Base-by-base conservation (phyloP, 1,140 invertebrate species). In the Stegodyphus mimosarum region DNA sequence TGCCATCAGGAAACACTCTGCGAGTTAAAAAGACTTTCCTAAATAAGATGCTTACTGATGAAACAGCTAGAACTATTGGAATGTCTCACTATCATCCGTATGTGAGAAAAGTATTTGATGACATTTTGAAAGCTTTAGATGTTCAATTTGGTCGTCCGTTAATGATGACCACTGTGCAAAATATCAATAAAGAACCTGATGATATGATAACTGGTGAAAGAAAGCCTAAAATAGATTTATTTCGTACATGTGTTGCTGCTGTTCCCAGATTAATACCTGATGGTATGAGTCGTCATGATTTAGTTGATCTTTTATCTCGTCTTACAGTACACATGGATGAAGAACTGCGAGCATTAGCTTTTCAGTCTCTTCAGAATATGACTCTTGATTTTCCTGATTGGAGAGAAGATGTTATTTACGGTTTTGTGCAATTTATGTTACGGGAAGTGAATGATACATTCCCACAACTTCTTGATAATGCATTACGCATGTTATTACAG, bases 161-260 rank as follows among this genome's bases (percentile, higher is more conserved):
- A 18, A 96, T 99, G 94, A 94, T 98, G 93, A 99, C 98, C 0
- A 97, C 96, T 88, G 95, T 95, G 0, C 97, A 98, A 89, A 99
- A 98, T 91, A 94, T 97, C 48, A 98, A 98, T 86, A 99, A 99
- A 88, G 91, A 92, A 89, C 96, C 96, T 6, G 96, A 98, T 88
- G 98, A 99, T 90, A 95, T 99, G 92, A 95, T 99, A 50, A 97
- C 96, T 0, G 97, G 97, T 0, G 98, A 99, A 90, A 92, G 97
- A n/a, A 99, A 99, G 90, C 97, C 98, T 0, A 95, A 98, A 89
- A 97, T 99, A 86, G 98, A 99, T 92, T 91, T 99, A 84, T 99
- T 99, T 89, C 93, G 98, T 33, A 99, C 98, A 0, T 99, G 98
- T 90, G 96, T 99, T 17, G 98, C 98, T 18, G 98, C 98, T 6